A percentile compares a stretch with the other conserved stretches of the same genome.
Conservation (phyloP, 2,797 vertebrate species). For the Onychomys arenicola region DNA sequence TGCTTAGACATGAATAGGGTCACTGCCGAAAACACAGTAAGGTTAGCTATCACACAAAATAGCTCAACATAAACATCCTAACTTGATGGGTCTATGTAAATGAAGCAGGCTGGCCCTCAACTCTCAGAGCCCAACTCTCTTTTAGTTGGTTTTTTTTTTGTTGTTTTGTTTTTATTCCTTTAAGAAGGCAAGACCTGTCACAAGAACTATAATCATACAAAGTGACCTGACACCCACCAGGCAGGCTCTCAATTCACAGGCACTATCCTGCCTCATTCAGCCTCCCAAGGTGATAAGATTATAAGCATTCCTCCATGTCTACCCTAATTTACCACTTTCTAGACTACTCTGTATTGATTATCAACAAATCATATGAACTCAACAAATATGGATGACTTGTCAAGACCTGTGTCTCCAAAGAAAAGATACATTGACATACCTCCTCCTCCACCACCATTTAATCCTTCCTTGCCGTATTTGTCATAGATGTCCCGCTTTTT, state of each 20-base stretch:
- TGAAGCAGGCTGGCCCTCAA: background rate
- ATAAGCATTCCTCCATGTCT: background rate
- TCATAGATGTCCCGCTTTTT: slow-evolving; percentile 95
- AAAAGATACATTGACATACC: slow-evolving; percentile 82
- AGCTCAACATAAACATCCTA: background rate
- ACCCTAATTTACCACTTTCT: background rate
- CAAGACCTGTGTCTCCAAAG: background rate
- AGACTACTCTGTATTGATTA: too few relatives aligned
- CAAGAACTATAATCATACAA: background rate
- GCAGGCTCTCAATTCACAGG: background rate
- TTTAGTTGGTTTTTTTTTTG: background rate
- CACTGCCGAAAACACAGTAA: fast-evolving
- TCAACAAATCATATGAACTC: background rate
- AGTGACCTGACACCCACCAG: background rate
- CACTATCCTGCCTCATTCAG: background rate
- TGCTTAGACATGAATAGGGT: background rate
- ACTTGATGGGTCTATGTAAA: background rate
- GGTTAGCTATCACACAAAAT: fast-evolving
- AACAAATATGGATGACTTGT: too few relatives aligned
- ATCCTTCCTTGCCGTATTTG: slow-evolving; percentile 95
- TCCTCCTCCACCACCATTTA: slow-evolving; percentile 90
- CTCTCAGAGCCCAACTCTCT: background rate
- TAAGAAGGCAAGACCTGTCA: background rate
- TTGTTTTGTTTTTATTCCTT: background rate
- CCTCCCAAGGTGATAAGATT: too few relatives aligned